A percentile compares a stretch with the other conserved stretches of the same genome.
Evolutionary conservation across 2,888 invertebrate species (phyloP).

Genomic region (Flexamia atlantica): DNA sequence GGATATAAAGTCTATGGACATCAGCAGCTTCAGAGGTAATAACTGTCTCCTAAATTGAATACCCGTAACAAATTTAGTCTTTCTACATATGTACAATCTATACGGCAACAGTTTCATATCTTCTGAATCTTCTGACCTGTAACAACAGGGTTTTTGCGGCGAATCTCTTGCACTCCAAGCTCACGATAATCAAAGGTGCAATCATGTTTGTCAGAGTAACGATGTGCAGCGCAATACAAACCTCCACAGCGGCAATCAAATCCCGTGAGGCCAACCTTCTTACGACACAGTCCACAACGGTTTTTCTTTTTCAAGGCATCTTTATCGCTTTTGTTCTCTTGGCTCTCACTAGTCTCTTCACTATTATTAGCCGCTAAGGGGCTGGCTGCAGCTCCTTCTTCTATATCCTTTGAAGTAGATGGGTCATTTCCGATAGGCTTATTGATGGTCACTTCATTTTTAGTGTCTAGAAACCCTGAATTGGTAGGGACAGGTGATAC

Average conservation of each 20-base stretch:
- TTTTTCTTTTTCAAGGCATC: conserved; percentile 98
- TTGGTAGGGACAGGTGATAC: conserved; percentile 73
- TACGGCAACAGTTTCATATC: conserved; percentile 83
- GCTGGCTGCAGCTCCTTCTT: conserved; percentile 68
- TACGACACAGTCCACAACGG: conserved; percentile 98
- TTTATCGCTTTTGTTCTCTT: conserved; percentile 87
- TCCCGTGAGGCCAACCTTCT: conserved; percentile 99
- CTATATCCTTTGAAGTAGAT: conserved; percentile 48
- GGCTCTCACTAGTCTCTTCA: conserved; percentile 75
- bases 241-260: conserved; percentile 99
- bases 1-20: not conserved
- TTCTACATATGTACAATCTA: not conserved
- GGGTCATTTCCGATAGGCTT: not conserved
- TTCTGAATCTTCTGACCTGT: conserved; percentile 99
- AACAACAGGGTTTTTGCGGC: conserved; percentile 99
- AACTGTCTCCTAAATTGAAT: not conserved
- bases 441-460: conserved; percentile 79
- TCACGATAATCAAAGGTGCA: conserved; percentile 99
- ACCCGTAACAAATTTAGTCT: conserved; percentile 13
- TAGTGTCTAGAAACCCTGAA: conserved; percentile 74
- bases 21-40: not conserved
- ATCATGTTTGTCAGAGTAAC: conserved; percentile 99
- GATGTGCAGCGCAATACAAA: conserved; percentile 97
- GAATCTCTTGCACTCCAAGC: conserved; percentile 98
- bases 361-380: conserved; percentile 71